Conservation (phyloP, 2,888 invertebrate genomes). For the Therioaphis trifolii region DNA sequence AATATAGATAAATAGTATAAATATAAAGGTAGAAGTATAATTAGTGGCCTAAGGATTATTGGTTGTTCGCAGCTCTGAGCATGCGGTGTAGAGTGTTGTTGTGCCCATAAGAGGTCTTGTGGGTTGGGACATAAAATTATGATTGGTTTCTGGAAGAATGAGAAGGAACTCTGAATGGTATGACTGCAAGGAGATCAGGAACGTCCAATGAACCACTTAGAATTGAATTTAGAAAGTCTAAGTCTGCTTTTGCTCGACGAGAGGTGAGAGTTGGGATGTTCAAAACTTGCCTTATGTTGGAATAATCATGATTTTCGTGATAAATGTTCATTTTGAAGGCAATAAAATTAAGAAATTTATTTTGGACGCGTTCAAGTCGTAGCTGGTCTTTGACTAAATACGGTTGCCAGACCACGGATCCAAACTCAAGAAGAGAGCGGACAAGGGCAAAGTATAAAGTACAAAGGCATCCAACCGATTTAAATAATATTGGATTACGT, state of each 20-base stretch:
- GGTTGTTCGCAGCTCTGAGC: no score
- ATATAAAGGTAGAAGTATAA: no score
- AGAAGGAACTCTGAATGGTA: no score
- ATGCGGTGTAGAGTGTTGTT: no score
- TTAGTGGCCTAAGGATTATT: no score
- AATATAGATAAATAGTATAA: no score
- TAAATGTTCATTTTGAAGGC: no score
- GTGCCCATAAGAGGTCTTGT: no score
- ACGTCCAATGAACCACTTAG: neutral
- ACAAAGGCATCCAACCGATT: neutral
- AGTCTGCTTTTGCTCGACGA: neutral
- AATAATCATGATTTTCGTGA: neutral
- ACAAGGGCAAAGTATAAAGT: neutral
- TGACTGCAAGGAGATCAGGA: no score
- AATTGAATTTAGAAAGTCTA: neutral
- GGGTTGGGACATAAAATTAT: no score
- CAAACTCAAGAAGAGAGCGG: neutral
- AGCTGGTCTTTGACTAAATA: neutral
- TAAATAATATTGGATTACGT: conserved; percentile 1
- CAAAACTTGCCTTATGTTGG: neutral
- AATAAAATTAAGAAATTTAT: neutral
- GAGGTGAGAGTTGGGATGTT: neutral
- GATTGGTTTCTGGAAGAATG: no score
- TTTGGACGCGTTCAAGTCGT: neutral
- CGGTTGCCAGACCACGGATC: neutral